phyloP scores from a whole-genome alignment of 2,888 invertebrate species.

The Caenorhabditis afra region DNA sequence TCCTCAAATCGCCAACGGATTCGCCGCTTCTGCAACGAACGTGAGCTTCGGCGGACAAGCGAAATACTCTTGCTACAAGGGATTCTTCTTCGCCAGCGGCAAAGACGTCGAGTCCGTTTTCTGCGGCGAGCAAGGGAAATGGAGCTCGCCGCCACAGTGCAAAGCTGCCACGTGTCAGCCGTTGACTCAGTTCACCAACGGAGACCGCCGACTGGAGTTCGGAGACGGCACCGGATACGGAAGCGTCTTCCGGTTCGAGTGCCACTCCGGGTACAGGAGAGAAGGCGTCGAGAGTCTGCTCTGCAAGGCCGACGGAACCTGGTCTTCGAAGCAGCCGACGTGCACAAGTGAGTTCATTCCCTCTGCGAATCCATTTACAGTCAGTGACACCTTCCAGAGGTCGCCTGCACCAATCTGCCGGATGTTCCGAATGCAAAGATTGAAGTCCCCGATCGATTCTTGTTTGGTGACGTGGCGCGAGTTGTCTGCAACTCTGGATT shows the following conservation, averaged over 20 bases:
- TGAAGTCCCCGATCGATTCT: conserved; percentile 59
- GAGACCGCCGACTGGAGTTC: conserved; percentile 75
- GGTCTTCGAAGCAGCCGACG: conserved; percentile 93
- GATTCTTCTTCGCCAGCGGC: conserved; percentile 88
- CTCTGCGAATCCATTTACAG: too few species aligned
- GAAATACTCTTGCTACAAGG: conserved; percentile 96
- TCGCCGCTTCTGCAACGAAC: conserved; percentile 94
- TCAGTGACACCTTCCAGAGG: conserved; percentile 65
- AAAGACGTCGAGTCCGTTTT: conserved; percentile 77
- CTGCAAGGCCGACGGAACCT: conserved; percentile 91
- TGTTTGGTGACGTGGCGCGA: conserved; percentile 76
- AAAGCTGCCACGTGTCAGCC: conserved; percentile 80
- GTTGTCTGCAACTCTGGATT: conserved; percentile 78
- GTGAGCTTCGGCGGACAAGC: conserved; percentile 88
- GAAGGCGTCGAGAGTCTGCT: conserved; percentile 86
- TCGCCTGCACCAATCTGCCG: conserved; percentile 76
- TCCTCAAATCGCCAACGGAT: conserved; percentile 97
- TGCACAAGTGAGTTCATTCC: conserved; percentile 88
- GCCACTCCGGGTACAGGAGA: conserved; percentile 77
- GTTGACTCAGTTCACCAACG: conserved; percentile 75
- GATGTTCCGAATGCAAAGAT: conserved; percentile 74
- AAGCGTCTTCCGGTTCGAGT: conserved; percentile 78
- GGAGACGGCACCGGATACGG: conserved; percentile 81
- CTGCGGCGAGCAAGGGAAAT: conserved; percentile 78
- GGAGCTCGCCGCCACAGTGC: conserved; percentile 78